A percentile compares a stretch with the other conserved stretches of the same genome.
Evolutionary conservation across 1,140 invertebrate genomes (phyloP).

Genomic region (Diabrotica undecimpunctata): DNA sequence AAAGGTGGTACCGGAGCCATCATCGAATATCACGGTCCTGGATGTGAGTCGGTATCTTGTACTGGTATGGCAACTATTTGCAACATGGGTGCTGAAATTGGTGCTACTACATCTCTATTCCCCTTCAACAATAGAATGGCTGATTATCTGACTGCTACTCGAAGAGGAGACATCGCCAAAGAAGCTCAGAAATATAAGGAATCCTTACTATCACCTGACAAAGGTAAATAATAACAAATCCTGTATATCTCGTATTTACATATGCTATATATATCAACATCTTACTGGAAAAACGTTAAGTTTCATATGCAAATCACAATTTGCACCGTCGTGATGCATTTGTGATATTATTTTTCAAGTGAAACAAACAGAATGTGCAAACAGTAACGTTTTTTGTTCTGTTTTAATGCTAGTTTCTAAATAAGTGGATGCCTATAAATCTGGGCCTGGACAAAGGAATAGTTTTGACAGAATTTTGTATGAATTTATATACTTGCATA

Average conservation of each 20-base stretch:
- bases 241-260: background rate
- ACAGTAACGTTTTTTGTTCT: too few relatives aligned
- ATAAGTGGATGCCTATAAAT: too few relatives aligned
- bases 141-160: constrained; percentile 91
- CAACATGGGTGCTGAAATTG: constrained; percentile 99
- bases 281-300: too few relatives aligned
- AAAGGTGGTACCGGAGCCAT: constrained; percentile 99
- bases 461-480: too few relatives aligned
- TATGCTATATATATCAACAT: background rate
- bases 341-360: too few relatives aligned
- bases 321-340: too few relatives aligned
- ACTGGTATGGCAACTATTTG: constrained; percentile 99
- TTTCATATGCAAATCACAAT: too few relatives aligned
- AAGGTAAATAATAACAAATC: constrained; percentile 16
- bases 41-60: constrained; percentile 96
- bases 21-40: constrained; percentile 97
- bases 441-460: too few relatives aligned
- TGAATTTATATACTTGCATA: too few relatives aligned
- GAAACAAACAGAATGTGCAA: too few relatives aligned
- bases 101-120: constrained; percentile 97
- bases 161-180: constrained; percentile 71
- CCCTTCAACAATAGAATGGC: constrained; percentile 95
- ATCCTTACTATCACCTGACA: constrained; percentile 33
- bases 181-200: constrained; percentile 74
- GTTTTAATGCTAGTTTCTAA: too few relatives aligned